These are phyloP conservation scores for Hippolais icterina DNA, from an alignment of 2,113 vertebrate species.

Conservation along the genomic window DNA sequence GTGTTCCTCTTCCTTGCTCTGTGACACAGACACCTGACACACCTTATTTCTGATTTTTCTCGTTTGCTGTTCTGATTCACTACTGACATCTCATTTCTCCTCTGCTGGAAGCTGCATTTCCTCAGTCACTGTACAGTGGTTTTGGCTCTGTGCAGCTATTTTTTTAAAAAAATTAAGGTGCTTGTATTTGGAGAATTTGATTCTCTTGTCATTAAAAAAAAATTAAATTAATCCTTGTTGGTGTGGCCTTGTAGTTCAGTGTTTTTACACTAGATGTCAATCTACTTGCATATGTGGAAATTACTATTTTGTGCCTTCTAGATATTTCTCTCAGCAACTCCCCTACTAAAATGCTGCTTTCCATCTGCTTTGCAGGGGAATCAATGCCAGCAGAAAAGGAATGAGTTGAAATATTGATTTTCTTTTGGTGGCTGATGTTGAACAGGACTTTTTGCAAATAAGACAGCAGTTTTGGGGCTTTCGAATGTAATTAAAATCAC, in stretches of 20 bases:
- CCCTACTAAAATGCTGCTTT: neutral
- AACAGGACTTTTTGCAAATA: neutral
- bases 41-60: neutral
- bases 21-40: too few species aligned
- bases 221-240: neutral
- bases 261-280: conserved; percentile 67
- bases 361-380: neutral
- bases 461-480: neutral
- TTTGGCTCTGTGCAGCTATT: neutral
- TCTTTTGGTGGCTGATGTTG: neutral
- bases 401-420: neutral
- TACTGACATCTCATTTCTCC: neutral
- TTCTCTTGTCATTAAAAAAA: neutral
- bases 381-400: neutral
- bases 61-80: neutral
- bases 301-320: conserved; percentile 35
- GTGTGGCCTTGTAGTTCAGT: conserved; percentile 26
- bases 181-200: neutral
- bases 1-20: neutral
- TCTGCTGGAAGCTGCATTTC: neutral
- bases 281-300: conserved; percentile 17
- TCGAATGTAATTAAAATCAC: neutral
- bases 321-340: conserved; percentile 38
- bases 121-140: neutral
- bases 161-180: too few species aligned